Conservation (phyloP, 2,888 invertebrate species). For the Sericinus montela region DNA sequence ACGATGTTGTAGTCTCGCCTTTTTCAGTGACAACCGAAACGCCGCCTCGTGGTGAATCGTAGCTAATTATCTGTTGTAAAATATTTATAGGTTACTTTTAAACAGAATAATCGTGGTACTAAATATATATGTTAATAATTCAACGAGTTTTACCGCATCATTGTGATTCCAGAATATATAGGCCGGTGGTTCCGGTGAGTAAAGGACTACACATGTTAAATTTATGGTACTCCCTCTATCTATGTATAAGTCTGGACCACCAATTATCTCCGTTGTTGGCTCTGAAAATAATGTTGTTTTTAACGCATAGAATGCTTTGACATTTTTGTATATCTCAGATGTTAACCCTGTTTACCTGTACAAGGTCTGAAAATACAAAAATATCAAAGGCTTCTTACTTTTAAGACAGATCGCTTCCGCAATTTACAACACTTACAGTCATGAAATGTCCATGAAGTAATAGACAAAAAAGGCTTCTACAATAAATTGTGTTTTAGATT, state of each 20-base stretch:
- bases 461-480: slow-evolving; percentile 33
- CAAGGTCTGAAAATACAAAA: too few relatives aligned
- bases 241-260: slow-evolving; percentile 94
- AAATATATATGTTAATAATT: background rate
- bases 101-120: too few relatives aligned
- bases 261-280: slow-evolving; percentile 94
- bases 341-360: too few relatives aligned
- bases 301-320: too few relatives aligned
- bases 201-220: slow-evolving; percentile 93
- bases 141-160: slow-evolving; percentile 85
- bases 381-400: background rate
- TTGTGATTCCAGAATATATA: slow-evolving; percentile 98
- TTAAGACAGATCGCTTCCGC: too few relatives aligned
- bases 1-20: slow-evolving; percentile 93
- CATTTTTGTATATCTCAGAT: too few relatives aligned
- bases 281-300: slow-evolving; percentile 80
- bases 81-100: too few relatives aligned
- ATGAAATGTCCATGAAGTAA: slow-evolving; percentile 25
- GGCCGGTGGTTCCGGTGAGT: slow-evolving; percentile 95
- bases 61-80: slow-evolving; percentile 90
- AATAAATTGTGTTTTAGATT: slow-evolving; percentile 20
- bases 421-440: slow-evolving; percentile 29
- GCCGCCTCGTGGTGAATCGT: slow-evolving; percentile 93
- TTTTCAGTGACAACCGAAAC: slow-evolving; percentile 95
- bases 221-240: slow-evolving; percentile 96